phyloP scores from a whole-genome alignment of 2,797 vertebrate species.

The Lepilemur ruficaudatus region DNA sequence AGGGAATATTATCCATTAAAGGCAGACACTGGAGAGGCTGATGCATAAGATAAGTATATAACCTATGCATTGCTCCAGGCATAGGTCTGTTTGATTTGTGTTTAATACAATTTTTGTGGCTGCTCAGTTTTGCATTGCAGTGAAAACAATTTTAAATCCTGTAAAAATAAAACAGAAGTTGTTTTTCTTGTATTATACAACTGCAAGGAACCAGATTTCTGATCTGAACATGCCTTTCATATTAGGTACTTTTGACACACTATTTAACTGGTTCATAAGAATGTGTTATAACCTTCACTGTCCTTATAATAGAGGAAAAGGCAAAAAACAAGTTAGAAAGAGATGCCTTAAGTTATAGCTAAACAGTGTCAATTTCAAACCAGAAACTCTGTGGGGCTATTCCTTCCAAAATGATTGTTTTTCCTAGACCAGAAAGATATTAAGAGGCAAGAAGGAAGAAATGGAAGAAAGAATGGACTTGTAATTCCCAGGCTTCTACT shows the following conservation, averaged over 20 bases:
- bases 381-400: not conserved
- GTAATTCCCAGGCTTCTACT: not conserved
- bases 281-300: not conserved
- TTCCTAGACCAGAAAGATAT: not conserved
- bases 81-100: conserved; percentile 26
- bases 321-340: conserved; percentile 13
- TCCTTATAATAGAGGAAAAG: conserved; percentile 21
- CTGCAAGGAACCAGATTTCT: not conserved
- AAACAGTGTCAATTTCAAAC: conserved; percentile 27
- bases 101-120: conserved; percentile 40
- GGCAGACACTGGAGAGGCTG: not conserved
- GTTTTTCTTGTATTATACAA: conserved; percentile 31
- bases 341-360: conserved; percentile 6
- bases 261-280: conserved; percentile 44
- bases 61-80: not conserved
- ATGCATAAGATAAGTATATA: conserved; percentile 1
- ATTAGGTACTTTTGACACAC: conserved; percentile 8
- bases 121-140: conserved; percentile 41
- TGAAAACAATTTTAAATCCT: conserved; percentile 24
- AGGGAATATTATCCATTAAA: not conserved
- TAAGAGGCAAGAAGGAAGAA: not conserved
- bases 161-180: conserved; percentile 29
- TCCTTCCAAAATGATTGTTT: conserved; percentile 26
- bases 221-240: not conserved
- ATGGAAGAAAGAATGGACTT: not conserved